Base-by-base conservation (phyloP, 2,888 invertebrate genomes). In the Perithous albicinctus region DNA sequence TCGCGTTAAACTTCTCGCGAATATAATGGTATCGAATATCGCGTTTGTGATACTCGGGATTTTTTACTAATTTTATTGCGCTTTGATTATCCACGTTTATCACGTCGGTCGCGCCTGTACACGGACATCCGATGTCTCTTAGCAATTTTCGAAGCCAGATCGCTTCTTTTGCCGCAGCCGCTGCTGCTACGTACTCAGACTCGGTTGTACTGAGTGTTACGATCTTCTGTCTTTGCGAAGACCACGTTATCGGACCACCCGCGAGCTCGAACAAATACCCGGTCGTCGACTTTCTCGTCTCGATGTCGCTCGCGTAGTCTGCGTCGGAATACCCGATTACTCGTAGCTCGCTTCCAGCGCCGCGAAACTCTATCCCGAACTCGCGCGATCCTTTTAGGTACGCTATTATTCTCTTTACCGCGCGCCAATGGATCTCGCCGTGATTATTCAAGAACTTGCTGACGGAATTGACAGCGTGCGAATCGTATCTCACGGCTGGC, bases 221-320 rank as follows among this genome's bases (percentile, higher is more conserved):
- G 1, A 74, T 15, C 32, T 59, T 72, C 61, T 86, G 87, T 15
- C 84, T 46, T 38, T 85, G 84, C 8, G 81, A 85, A 2, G 73
- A 73, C 86, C 88, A 88, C 1, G 81, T 74, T 0, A 88, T 72
- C 0, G 82, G 64, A 0, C 83, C 78, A 15, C 79, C 83, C n/a
- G 74, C 72, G 0, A 82, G 29, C 38, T 23, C 63, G 72, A 86
- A 86, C 0, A 85, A 48, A 46, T 84, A 86, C 12, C 87, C 87
- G 0, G 85, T 84, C 0, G 84, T 86, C 1, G 85, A 86, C 23
- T 84, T 74, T 38, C 85, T 48, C 0, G 85, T 85, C 5, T 85
- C 80, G 0, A 78, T 6, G 18, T 87, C 85, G 0, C 81, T 73
- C 1, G 82, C 85, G 10, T 77, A 85, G 23, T 85, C 85, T 0